Evolutionary conservation across 2,797 vertebrate genomes (phyloP).

Genomic region (Naso thynnoides): DNA sequence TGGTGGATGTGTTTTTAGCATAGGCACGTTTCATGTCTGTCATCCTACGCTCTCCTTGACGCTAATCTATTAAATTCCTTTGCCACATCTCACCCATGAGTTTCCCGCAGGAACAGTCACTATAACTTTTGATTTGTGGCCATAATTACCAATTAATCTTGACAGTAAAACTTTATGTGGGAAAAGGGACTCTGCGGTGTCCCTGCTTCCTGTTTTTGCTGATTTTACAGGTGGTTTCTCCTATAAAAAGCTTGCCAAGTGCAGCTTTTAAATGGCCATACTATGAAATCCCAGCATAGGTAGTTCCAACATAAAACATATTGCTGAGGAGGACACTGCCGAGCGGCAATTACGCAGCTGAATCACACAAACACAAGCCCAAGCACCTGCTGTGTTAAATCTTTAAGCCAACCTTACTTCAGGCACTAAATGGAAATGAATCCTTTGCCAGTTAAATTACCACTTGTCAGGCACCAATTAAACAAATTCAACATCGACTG

Average conservation of each 20-base stretch:
- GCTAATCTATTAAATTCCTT: background rate
- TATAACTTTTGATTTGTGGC: background rate
- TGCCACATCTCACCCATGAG: background rate
- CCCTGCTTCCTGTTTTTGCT: slow-evolving; percentile 9
- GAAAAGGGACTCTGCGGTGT: background rate
- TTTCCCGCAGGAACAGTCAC: background rate
- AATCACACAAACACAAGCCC: slow-evolving; percentile 58
- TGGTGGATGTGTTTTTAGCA: too few relatives aligned
- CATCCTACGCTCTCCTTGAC: too few relatives aligned
- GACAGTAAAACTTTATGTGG: background rate
- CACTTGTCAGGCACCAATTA: slow-evolving; percentile 70
- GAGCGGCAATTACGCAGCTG: slow-evolving; percentile 63
- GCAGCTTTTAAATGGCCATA: slow-evolving; percentile 23
- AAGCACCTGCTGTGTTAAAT: slow-evolving; percentile 67
- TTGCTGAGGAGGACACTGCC: slow-evolving; percentile 43
- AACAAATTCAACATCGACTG: slow-evolving; percentile 41
- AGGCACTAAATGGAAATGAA: slow-evolving; percentile 57
- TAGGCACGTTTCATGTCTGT: too few relatives aligned
- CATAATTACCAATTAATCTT: background rate
- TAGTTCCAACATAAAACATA: slow-evolving; percentile 53
- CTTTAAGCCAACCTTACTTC: slow-evolving; percentile 53
- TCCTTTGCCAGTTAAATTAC: slow-evolving; percentile 67
- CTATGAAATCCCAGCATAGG: slow-evolving; percentile 26
- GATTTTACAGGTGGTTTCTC: slow-evolving; percentile 18
- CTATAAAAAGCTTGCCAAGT: background rate